Evolutionary conservation across 1,140 invertebrate genomes (phyloP).

Genomic region (Saccostrea glomerata): DNA sequence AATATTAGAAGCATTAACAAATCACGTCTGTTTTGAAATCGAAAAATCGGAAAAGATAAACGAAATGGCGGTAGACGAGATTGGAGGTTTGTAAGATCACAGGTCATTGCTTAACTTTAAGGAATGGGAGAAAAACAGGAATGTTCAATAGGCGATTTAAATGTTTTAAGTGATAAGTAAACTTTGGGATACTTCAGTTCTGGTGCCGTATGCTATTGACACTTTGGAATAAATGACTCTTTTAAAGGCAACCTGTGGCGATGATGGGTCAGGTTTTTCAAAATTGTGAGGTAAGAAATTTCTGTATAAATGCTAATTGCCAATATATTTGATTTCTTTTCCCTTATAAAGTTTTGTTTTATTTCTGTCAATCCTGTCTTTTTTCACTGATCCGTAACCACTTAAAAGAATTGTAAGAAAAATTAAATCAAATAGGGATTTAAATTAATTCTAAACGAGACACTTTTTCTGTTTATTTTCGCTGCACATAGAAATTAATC

Average conservation of each 20-base stretch:
- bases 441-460: too few species aligned
- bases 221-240: constrained; percentile 15
- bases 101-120: constrained; percentile 7
- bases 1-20: constrained; percentile 29
- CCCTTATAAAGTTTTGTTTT: neutral
- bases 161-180: constrained; percentile 37
- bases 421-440: neutral
- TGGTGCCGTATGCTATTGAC: neutral
- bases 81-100: constrained; percentile 12
- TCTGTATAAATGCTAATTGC: neutral
- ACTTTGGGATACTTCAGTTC: constrained; percentile 13
- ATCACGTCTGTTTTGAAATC: constrained; percentile 12
- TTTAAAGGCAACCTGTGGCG: neutral
- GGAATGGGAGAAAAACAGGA: neutral
- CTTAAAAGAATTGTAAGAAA: neutral
- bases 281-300: neutral
- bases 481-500: too few species aligned
- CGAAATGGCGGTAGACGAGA: neutral
- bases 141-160: constrained; percentile 31
- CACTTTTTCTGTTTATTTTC: too few species aligned
- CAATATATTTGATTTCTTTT: neutral
- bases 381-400: neutral
- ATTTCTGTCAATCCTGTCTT: neutral
- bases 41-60: constrained; percentile 31
- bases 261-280: neutral